phyloP scores from a whole-genome alignment of 37 sponge, comb jelly and placozoan genomes.

The Lycopodina hypogea region DNA sequence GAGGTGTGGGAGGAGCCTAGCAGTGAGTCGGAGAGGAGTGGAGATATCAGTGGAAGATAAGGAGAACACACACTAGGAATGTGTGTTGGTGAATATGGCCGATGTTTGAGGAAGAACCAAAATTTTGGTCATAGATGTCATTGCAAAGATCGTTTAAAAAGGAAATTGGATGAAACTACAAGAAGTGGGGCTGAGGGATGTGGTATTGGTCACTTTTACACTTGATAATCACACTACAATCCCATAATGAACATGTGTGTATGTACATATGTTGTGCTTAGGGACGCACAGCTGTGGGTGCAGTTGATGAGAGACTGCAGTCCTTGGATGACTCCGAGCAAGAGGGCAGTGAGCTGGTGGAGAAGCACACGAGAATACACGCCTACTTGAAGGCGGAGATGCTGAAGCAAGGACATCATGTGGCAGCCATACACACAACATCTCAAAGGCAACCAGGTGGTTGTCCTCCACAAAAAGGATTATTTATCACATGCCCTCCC shows the following conservation, averaged over 20 bases:
- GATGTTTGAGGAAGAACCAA: too few relatives aligned
- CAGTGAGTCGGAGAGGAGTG: not conserved
- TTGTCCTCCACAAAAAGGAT: too few relatives aligned
- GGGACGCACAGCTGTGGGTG: constrained; percentile 49
- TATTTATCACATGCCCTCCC: too few relatives aligned
- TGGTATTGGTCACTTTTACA: not conserved
- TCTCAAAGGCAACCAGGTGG: not conserved
- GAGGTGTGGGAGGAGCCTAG: too few relatives aligned
- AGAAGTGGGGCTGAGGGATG: not conserved
- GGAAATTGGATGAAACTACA: too few relatives aligned
- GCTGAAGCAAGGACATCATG: not conserved
- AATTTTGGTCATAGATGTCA: too few relatives aligned
- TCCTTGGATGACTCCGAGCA: constrained; percentile 11
- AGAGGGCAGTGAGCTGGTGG: constrained; percentile 21
- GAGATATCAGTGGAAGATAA: too few relatives aligned
- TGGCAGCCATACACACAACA: not conserved
- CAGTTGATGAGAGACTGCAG: constrained; percentile 23
- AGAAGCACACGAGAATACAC: constrained; percentile 35
- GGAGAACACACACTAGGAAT: too few relatives aligned
- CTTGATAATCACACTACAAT: not conserved
- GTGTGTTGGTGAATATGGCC: too few relatives aligned
- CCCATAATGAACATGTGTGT: not conserved
- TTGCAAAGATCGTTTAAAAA: too few relatives aligned
- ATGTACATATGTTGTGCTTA: constrained; percentile 4
- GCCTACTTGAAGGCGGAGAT: constrained; percentile 16